Conservation (phyloP, 2,888 invertebrate species). For the Eumerus sabulonum region DNA sequence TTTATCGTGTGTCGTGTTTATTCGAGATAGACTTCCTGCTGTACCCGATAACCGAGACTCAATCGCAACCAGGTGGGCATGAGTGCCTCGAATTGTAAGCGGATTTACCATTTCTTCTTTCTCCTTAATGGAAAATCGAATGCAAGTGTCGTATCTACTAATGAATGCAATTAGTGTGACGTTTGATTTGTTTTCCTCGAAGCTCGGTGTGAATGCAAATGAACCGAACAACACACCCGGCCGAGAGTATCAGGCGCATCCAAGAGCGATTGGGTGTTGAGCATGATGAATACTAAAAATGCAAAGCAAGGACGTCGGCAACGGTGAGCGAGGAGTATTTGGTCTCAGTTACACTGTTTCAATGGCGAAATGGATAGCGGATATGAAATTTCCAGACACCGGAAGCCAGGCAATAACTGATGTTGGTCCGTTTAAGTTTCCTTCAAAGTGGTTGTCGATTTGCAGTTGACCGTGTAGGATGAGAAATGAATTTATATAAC, state of each 20-base stretch:
- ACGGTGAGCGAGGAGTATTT: conserved; percentile 14
- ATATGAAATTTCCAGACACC: conserved; percentile 37
- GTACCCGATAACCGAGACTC: not conserved
- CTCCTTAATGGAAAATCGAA: conserved; percentile 50
- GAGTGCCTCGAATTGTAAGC: conserved; percentile 60
- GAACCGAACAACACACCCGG: conserved; percentile 4
- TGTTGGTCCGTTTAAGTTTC: not conserved
- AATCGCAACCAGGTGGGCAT: conserved; percentile 12
- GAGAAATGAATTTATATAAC: no score
- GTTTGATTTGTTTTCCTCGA: conserved; percentile 65
- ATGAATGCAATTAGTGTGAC: conserved; percentile 67
- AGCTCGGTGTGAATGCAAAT: conserved; percentile 51
- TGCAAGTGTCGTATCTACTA: conserved; percentile 57
- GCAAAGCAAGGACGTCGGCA: no score
- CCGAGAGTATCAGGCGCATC: conserved; percentile 10
- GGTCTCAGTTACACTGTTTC: no score
- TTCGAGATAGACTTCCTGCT: conserved; percentile 36
- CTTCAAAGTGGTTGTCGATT: no score
- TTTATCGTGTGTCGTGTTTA: conserved; percentile 25
- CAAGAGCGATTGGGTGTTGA: conserved; percentile 14
- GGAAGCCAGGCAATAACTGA: not conserved
- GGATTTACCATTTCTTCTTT: conserved; percentile 18
- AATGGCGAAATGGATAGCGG: conserved; percentile 25
- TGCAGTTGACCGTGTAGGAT: no score
- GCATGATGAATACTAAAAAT: conserved; percentile 34